These are phyloP conservation scores for Sylvia atricapilla DNA, from an alignment of 2,113 vertebrate species.

Conservation along the genomic window DNA sequence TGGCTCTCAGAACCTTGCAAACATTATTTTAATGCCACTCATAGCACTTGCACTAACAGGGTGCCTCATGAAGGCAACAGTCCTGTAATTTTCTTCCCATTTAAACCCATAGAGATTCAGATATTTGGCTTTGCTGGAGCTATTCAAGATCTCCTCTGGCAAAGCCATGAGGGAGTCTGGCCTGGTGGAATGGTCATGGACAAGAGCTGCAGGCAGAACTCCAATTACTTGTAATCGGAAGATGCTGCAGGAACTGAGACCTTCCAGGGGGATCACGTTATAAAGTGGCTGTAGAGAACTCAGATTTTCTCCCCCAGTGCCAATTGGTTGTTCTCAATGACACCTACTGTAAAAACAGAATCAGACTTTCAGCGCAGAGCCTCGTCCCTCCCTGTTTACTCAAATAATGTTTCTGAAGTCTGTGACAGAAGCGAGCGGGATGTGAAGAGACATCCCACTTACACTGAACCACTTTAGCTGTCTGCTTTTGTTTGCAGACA, in stretches of 20 bases:
- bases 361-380: background rate
- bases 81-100: background rate
- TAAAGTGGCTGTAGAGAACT: background rate
- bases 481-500: background rate
- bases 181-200: background rate
- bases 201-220: conserved; percentile 12
- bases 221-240: conserved; percentile 20
- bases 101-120: background rate
- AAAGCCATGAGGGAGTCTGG: background rate
- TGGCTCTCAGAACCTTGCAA: background rate
- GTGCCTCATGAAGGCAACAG: conserved; percentile 4
- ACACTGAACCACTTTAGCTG: background rate
- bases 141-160: conserved; percentile 18
- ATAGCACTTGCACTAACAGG: background rate
- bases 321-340: background rate
- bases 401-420: background rate
- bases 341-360: background rate
- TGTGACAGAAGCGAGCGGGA: background rate
- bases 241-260: background rate
- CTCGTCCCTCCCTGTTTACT: background rate
- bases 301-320: background rate
- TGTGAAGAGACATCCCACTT: background rate
- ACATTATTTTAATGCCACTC: background rate
- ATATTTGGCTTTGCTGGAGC: background rate
- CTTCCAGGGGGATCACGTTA: background rate